These are phyloP conservation scores for Phenacoccus solenopsis DNA, from an alignment of 1,140 invertebrate genomes.

Conservation along the genomic window DNA sequence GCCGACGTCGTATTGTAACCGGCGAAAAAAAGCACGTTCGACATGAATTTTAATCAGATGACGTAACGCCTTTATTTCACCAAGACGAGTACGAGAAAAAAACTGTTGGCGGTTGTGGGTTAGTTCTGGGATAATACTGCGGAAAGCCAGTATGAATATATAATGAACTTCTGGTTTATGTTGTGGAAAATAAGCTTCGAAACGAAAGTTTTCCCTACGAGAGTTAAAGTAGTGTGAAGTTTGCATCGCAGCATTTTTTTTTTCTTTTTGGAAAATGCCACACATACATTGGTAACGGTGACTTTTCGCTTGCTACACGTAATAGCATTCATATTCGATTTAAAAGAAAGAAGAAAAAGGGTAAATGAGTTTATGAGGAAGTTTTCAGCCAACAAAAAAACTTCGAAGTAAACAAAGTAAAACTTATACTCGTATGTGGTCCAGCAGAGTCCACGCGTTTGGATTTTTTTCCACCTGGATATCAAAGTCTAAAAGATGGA, in stretches of 20 bases:
- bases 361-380: neutral
- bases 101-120: neutral
- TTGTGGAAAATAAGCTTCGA: constrained; percentile 8
- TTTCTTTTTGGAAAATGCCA: neutral
- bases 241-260: neutral
- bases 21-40: constrained; percentile 5
- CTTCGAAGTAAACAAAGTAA: neutral
- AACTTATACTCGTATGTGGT: too few relatives aligned
- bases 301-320: neutral
- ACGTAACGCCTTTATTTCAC: constrained; percentile 8
- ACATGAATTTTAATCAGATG: constrained; percentile 15
- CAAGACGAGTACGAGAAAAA: neutral
- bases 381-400: neutral
- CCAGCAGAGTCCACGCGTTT: too few relatives aligned
- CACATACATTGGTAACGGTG: neutral
- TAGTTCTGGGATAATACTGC: constrained; percentile 8
- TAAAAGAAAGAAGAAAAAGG: neutral
- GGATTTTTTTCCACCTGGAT: too few relatives aligned
- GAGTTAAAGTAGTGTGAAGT: neutral
- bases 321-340: constrained; percentile 2
- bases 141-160: constrained; percentile 12
- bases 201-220: constrained; percentile 4
- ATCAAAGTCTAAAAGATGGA: too few relatives aligned
- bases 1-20: neutral
- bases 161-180: constrained; percentile 16